Evolutionary conservation across 2,113 vertebrate genomes (phyloP), one percentile per base, ranked within the genome.

Genomic region (Sus scrofa): DNA sequence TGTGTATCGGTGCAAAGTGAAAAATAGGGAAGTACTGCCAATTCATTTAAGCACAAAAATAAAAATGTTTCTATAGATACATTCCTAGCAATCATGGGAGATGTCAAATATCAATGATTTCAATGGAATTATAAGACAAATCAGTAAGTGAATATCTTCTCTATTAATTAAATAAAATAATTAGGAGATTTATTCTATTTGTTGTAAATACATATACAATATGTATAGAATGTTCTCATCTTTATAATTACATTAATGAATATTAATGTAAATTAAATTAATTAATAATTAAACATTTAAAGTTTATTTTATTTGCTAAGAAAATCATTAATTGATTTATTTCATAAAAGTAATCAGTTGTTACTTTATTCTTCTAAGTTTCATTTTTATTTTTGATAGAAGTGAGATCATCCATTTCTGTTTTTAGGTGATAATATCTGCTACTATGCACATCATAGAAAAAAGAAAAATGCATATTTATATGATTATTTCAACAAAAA

Each of bases 151-250:
- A 67, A 73, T 50, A 67, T 30, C 6, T 62, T 89, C 7, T 6
- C 18, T 71, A 37, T 30, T 95, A 88, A 37, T 30, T 95, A 88
- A 83, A 83, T 67, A 85, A 94, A n/a, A 54, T 74, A 32, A 78
- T 54, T 90, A 60, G 7, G 16, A 2, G 78, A 50, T 32, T 77
- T 27, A n/a, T 13, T 77, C 18, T 24, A 16, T 95, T 6, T 70
- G 19, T 6, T 19, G 11, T 27, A 67, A 67, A 39, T 71, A 56
- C n/a, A 19, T 65, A 39, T 10, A 11, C 37, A 62, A 54, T 71
- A 60, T 56, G 16, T 50, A 54, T 52, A 79, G 7, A n/a, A 26
- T 32, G 7, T 79, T 32, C 15, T 44, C 37, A 73, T 39, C 1
- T 50, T 63, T 19, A 32, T 14, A 60, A 68, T 26, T 75, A 44